Evolutionary conservation across 1,140 invertebrate species (phyloP), one percentile per base, ranked within the genome.

Genomic region (Megathymus violae): DNA sequence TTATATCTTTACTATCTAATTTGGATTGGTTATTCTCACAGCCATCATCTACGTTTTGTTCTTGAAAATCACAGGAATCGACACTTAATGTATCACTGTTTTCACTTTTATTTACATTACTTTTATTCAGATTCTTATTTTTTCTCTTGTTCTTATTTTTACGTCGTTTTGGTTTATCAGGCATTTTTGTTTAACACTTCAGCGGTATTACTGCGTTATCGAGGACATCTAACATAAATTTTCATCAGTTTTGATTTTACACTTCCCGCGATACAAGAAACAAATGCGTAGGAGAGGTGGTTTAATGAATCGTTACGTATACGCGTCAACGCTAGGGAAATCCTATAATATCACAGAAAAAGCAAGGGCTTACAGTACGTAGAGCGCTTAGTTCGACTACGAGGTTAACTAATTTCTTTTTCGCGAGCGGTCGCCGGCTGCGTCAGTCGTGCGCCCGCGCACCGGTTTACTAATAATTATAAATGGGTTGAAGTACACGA

Each of bases 391-490:
- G 56, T 60, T 72, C 69, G 65, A 44, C 46, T 69, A 68, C 61
- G 70, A 64, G 69, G 71, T 78, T 74, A 67, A 48, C 54, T 63
- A 77, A 71, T 71, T 72, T 80, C 74, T 85, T 86, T 83, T 85
- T 71, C 73, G 74, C 80, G 76, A 86, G 77, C 79, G 76, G 74
- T 77, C 74, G 79, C 76, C 76, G 76, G 62, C 68, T 71, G 79
- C 82, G 78, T 80, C 81, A 82, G 83, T 86, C 88, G 81, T 83
- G 82, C 80, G 79, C 82, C 73, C 77, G 78, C 74, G 76, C 81
- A 69, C 74, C 78, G 85, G 82, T 90, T 90, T 89, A 90, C 88
- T 90, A 87, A 90, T 90, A 90, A 90, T 90, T 88, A 88, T 88
- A 90, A 88, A 90, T 88, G 82, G 80, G 79, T 89, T 80, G 82